Percentiles rank a stretch among this genome's conserved stretches.
phyloP scores from a whole-genome alignment of 2,888 invertebrate species.

The Morinoia aosen region DNA sequence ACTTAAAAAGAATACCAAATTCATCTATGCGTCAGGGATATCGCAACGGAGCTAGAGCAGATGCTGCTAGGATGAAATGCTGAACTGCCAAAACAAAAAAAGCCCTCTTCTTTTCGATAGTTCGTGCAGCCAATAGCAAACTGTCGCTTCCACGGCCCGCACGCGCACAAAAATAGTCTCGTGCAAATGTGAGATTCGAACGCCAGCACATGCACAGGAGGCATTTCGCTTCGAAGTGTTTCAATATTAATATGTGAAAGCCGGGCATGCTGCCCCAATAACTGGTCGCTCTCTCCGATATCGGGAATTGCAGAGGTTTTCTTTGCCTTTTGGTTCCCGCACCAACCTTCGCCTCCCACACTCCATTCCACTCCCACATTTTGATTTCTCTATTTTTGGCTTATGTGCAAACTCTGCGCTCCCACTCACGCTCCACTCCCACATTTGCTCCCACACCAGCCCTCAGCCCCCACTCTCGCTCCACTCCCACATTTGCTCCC shows the following conservation, averaged over 20 bases:
- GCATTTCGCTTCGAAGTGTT: not conserved
- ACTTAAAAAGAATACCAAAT: no score
- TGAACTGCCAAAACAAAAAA: not conserved
- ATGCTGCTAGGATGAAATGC: not conserved
- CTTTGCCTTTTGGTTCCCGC: not conserved
- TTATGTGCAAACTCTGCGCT: not conserved
- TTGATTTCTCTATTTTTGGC: not conserved
- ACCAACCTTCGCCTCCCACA: not conserved
- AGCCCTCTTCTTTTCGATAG: not conserved
- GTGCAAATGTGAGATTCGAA: not conserved
- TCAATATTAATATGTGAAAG: constrained; percentile 29
- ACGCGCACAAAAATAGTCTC: not conserved
- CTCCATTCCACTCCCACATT: not conserved
- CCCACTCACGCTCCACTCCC: not conserved
- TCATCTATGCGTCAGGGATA: no score
- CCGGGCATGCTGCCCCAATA: not conserved
- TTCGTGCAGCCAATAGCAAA: not conserved
- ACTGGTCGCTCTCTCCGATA: constrained; percentile 9
- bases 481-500: not conserved
- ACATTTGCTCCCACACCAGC: not conserved
- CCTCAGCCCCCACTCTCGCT: not conserved
- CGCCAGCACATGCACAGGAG: not conserved
- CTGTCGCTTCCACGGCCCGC: not conserved
- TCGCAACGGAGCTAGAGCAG: not conserved
- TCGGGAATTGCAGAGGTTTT: not conserved